Evolutionary conservation across 2,113 vertebrate genomes (phyloP).

Genomic region (Pituophis catenifer): DNA sequence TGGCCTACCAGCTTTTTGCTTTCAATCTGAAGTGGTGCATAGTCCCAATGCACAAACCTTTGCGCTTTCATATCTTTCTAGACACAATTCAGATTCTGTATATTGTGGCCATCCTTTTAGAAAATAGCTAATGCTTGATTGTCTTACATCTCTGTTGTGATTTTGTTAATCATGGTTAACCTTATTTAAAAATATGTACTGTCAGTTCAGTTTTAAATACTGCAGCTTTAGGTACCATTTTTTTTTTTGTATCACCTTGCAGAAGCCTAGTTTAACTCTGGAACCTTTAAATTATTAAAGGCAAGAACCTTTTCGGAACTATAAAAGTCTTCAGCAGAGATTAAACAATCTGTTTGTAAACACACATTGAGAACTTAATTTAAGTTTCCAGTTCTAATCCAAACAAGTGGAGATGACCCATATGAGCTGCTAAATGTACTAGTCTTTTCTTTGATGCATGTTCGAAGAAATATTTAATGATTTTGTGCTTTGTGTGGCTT

Average conservation of each 20-base stretch:
- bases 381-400: not conserved
- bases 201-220: not conserved
- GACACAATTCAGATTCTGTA: not conserved
- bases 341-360: not conserved
- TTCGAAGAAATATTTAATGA: not conserved
- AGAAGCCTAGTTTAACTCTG: not conserved
- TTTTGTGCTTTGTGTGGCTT: not conserved
- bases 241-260: not conserved
- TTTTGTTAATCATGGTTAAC: not conserved
- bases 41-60: not conserved
- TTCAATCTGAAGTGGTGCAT: not conserved
- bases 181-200: not conserved
- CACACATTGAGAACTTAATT: not conserved
- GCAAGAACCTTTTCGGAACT: not conserved
- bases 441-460: not conserved
- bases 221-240: not conserved
- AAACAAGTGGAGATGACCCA: not conserved
- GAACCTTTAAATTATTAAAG: not conserved
- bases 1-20: not conserved
- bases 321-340: not conserved
- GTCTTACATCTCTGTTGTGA: not conserved
- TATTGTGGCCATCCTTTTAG: not conserved
- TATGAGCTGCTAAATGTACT: not conserved
- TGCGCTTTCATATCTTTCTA: not conserved
- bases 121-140: not conserved